Evolutionary conservation across 1,140 invertebrate species (phyloP).

Genomic region (Trichomalopsis sarcophagae): DNA sequence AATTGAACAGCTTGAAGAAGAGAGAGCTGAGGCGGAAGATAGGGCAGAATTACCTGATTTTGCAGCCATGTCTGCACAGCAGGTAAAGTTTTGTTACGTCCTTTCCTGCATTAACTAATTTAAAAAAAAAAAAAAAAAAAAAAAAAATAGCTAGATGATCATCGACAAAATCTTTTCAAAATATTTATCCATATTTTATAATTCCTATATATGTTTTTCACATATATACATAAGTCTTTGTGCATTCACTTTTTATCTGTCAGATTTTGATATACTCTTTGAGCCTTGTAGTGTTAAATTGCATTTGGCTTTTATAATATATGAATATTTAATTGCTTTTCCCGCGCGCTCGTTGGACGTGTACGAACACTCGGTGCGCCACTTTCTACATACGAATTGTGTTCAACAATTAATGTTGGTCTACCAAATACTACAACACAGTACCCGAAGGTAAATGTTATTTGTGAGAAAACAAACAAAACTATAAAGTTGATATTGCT

Average conservation of each 20-base stretch:
- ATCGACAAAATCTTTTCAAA: neutral
- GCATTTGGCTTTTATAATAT: constrained; percentile 30
- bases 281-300: neutral
- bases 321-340: constrained; percentile 47
- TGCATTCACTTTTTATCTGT: neutral
- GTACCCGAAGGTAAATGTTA: constrained; percentile 50
- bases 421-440: constrained; percentile 32
- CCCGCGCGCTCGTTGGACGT: constrained; percentile 34
- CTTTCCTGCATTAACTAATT: neutral
- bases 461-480: neutral
- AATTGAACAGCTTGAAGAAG: constrained; percentile 71
- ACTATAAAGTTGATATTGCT: neutral
- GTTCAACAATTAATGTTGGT: constrained; percentile 38
- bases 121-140: neutral
- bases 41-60: constrained; percentile 73
- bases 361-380: neutral
- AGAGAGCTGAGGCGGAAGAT: constrained; percentile 72
- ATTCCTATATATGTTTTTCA: neutral
- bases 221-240: constrained; percentile 1
- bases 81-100: constrained; percentile 68
- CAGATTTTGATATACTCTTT: neutral
- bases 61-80: constrained; percentile 73
- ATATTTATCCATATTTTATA: constrained; percentile 15
- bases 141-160: neutral
- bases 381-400: constrained; percentile 7